These are phyloP conservation scores for Engystomops pustulosus DNA, from an alignment of 2,113 vertebrate genomes.

Conservation along the genomic window DNA sequence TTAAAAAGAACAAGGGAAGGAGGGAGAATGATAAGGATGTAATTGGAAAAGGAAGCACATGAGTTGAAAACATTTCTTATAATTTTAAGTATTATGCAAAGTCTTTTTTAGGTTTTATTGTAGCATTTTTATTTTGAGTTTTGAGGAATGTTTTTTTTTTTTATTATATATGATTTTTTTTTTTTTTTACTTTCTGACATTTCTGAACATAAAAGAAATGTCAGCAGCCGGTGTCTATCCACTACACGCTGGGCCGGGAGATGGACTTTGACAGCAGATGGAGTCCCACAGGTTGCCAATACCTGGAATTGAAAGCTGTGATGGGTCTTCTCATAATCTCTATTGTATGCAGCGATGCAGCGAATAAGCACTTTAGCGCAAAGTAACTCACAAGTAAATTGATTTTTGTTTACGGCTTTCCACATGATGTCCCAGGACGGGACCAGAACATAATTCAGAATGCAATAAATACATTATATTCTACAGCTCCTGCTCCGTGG, in stretches of 20 bases:
- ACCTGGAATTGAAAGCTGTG: neutral
- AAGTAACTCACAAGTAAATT: neutral
- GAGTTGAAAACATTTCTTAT: too few species aligned
- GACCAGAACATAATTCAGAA: neutral
- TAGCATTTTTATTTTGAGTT: too few species aligned
- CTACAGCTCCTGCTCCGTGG: too few species aligned
- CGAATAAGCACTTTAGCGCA: neutral
- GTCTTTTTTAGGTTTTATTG: too few species aligned
- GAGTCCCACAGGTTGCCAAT: neutral
- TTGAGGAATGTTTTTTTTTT: neutral
- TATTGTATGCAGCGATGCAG: conserved; percentile 4
- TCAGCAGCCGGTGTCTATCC: neutral
- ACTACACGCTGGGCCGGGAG: neutral
- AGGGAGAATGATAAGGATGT: too few species aligned
- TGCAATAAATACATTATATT: neutral
- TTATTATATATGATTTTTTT: too few species aligned
- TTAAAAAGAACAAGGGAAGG: too few species aligned
- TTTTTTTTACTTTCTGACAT: neutral
- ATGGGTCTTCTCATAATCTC: conserved; percentile 1
- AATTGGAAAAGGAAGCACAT: too few species aligned
- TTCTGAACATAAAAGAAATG: neutral
- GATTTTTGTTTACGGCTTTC: conserved; percentile 15
- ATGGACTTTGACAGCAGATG: neutral
- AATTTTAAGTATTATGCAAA: too few species aligned
- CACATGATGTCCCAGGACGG: neutral